Percentiles rank a stretch among this genome's conserved stretches.
Conservation (phyloP, 92 coral and sea anemone genomes). For the Meandrina meandrites region DNA sequence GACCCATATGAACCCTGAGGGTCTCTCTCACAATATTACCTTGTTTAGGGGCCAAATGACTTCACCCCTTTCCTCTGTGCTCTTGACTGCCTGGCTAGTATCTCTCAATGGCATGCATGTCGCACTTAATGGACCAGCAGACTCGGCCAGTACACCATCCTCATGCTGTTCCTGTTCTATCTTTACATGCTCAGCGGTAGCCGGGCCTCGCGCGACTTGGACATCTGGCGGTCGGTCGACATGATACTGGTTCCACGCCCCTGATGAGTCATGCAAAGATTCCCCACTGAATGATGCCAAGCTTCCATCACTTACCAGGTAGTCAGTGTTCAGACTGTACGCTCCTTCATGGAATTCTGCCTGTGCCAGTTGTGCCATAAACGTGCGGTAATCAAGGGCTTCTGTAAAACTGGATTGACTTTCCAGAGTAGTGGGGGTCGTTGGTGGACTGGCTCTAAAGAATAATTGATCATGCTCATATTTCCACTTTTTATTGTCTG, state of each 20-base stretch:
- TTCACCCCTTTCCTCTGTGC: background rate
- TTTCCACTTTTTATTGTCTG: constrained; percentile 33
- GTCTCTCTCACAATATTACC: constrained; percentile 1
- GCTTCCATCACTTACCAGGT: background rate
- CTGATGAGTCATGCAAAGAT: background rate
- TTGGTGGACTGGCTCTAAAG: constrained; percentile 37
- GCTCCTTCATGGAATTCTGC: background rate
- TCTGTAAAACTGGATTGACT: background rate
- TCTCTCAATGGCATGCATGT: background rate
- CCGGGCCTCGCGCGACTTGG: constrained; percentile 15
- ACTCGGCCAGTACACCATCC: background rate
- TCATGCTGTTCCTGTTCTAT: background rate
- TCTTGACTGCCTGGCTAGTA: background rate
- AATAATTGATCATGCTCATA: constrained; percentile 44
- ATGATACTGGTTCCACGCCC: constrained; percentile 37
- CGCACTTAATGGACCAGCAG: constrained; percentile 15
- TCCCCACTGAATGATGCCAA: background rate
- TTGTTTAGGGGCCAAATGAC: constrained; percentile 25
- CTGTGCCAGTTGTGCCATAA: background rate
- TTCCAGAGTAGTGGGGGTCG: constrained; percentile 14
- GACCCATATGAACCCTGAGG: too few species aligned
- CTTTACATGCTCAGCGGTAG: too few species aligned
- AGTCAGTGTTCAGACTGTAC: too few species aligned
- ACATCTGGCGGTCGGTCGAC: constrained; percentile 43
- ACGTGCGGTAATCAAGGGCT: too few species aligned